Percentiles rank a stretch among this genome's conserved stretches.
Evolutionary conservation across 2,113 vertebrate species (phyloP).

Genomic region (Montifringilla adamsi): DNA sequence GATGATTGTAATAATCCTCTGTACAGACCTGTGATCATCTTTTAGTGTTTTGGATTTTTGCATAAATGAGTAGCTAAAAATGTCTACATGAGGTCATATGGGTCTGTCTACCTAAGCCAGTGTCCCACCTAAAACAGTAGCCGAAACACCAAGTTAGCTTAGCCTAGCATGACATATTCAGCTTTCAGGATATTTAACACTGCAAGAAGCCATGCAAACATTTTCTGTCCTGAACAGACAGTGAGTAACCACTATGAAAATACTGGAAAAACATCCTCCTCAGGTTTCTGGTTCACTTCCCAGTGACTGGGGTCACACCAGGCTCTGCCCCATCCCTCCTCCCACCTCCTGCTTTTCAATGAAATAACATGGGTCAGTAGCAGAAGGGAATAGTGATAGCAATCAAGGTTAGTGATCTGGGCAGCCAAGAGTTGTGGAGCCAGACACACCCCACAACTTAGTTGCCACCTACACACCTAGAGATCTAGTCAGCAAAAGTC

Average conservation of each 20-base stretch:
- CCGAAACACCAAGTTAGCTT: neutral
- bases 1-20: neutral
- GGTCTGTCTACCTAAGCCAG: neutral
- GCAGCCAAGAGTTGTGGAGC: neutral
- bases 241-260: neutral
- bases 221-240: neutral
- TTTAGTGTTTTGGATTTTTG: neutral
- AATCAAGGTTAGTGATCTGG: neutral
- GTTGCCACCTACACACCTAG: neutral
- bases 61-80: neutral
- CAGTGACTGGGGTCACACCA: neutral
- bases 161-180: neutral
- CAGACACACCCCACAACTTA: neutral
- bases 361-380: neutral
- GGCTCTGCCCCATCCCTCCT: neutral
- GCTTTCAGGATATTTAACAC: neutral
- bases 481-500: neutral
- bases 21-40: neutral
- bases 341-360: neutral
- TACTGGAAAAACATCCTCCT: neutral
- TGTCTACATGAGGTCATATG: neutral
- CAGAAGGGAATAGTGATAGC: neutral
- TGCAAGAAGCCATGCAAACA: neutral
- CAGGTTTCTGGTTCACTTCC: neutral
- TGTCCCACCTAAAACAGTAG: neutral